Evolutionary conservation across 2,797 vertebrate species (phyloP).

Genomic region (Pseudomugil gertrudae): DNA sequence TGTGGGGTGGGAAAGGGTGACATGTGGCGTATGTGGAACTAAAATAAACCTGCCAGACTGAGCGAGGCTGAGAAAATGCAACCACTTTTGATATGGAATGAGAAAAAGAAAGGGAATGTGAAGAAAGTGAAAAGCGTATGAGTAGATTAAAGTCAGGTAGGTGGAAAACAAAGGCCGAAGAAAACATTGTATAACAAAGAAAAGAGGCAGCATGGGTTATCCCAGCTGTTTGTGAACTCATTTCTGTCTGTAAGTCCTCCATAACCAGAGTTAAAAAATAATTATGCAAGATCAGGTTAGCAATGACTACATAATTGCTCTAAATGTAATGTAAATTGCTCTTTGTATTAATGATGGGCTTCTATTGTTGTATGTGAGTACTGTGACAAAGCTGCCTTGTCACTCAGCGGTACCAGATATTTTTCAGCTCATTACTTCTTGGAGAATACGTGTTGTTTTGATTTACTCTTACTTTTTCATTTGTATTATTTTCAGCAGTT

Average conservation of each 20-base stretch:
- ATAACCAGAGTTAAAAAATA: neutral
- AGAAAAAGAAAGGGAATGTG: slow-evolving; percentile 22
- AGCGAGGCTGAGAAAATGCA: slow-evolving; percentile 55
- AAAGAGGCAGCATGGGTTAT: neutral
- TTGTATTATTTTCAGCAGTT: neutral
- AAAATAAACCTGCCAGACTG: slow-evolving; percentile 67
- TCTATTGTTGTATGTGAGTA: neutral
- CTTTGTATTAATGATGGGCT: neutral
- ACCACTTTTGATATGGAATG: slow-evolving; percentile 39
- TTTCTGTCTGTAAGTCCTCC: neutral
- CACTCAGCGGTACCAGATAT: neutral
- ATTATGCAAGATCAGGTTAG: neutral
- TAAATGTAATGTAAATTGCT: too few relatives aligned
- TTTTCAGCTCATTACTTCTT: neutral
- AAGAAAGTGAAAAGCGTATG: slow-evolving; percentile 12
- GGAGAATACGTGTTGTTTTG: neutral
- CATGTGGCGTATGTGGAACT: slow-evolving; percentile 37
- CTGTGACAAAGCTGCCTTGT: neutral
- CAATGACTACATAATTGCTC: neutral
- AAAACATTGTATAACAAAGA: slow-evolving; percentile 1
- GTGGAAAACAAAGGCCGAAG: slow-evolving; percentile 16
- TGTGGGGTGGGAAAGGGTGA: slow-evolving; percentile 28
- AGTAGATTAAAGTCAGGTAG: slow-evolving; percentile 13
- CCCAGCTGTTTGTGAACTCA: neutral
- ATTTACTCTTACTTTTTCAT: neutral